Percentiles rank a stretch among this genome's conserved stretches.
These are phyloP conservation scores for Rhagoletis zephyria DNA, from an alignment of 1,140 invertebrate species.

Conservation along the genomic window DNA sequence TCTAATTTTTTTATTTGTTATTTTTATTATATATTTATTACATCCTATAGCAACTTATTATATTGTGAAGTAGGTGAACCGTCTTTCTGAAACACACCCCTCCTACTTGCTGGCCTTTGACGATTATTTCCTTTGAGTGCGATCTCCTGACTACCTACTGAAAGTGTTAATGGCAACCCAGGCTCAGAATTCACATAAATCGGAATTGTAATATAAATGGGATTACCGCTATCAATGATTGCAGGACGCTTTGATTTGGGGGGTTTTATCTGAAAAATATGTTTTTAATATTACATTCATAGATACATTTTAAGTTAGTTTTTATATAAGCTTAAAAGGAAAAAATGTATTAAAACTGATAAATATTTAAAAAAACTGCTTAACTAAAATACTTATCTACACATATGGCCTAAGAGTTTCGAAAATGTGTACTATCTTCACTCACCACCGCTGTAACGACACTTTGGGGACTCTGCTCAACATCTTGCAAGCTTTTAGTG, in stretches of 20 bases:
- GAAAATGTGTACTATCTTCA: not conserved
- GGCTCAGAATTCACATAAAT: slow-evolving; percentile 65
- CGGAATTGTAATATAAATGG: slow-evolving; percentile 68
- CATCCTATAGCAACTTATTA: slow-evolving; percentile 54
- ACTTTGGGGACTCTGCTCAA: not conserved
- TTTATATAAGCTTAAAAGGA: not conserved
- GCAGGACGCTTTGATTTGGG: not conserved
- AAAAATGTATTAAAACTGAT: not conserved
- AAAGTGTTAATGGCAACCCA: slow-evolving; percentile 60
- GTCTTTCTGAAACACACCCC: not conserved
- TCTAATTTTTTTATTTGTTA: not conserved
- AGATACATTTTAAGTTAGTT: no score
- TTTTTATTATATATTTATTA: slow-evolving; percentile 54
- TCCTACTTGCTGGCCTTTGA: not conserved
- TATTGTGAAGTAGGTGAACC: slow-evolving; percentile 40
- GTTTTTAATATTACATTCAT: no score
- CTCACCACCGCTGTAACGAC: not conserved
- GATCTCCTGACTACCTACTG: slow-evolving; percentile 50
- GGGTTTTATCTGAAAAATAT: not conserved
- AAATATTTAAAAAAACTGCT: not conserved
- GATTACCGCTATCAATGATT: not conserved
- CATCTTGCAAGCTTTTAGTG: not conserved
- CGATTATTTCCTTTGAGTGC: not conserved
- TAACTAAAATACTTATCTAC: not conserved
- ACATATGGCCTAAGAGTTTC: no score